Evolutionary conservation across 2,113 vertebrate genomes (phyloP).

Genomic region (Zosterops japonicus): DNA sequence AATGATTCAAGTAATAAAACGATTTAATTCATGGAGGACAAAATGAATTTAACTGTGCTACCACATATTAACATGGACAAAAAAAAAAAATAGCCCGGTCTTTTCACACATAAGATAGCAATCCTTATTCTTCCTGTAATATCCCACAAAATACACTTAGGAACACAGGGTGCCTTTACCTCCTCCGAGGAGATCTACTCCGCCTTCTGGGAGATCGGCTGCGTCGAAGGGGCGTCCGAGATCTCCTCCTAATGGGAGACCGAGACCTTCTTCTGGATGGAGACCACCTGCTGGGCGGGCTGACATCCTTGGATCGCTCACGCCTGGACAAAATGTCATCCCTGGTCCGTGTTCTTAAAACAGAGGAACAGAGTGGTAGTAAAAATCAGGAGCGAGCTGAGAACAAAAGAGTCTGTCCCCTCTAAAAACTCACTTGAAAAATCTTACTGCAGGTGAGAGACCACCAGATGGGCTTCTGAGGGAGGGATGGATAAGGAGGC

Average conservation of each 20-base stretch:
- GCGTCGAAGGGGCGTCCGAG: slow-evolving; percentile 84
- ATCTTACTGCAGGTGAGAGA: not conserved
- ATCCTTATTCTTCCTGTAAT: not conserved
- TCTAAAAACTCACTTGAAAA: not conserved
- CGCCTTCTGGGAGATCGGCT: slow-evolving; percentile 86
- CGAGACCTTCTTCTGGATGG: slow-evolving; percentile 80
- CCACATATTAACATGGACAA: not conserved
- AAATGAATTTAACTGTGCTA: not conserved
- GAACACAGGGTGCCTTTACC: slow-evolving; percentile 69
- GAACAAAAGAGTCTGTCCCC: not conserved
- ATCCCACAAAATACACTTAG: not conserved
- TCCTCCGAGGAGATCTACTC: slow-evolving; percentile 87
- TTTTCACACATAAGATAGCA: not conserved
- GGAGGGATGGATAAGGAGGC: not conserved
- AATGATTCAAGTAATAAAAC: not conserved
- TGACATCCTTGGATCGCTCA: slow-evolving; percentile 79
- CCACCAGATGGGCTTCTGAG: not conserved
- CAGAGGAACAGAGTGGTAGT: not conserved
- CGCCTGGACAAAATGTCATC: slow-evolving; percentile 78
- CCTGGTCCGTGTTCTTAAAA: slow-evolving; percentile 77
- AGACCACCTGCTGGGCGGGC: slow-evolving; percentile 76
- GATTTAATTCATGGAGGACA: not conserved
- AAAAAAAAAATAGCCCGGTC: fast-evolving
- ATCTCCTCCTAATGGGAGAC: slow-evolving; percentile 80
- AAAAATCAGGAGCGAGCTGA: not conserved